Evolutionary conservation across 2,888 invertebrate genomes (phyloP), one percentile per base, ranked within the genome.

Genomic region (Subacronicta megacephala): DNA sequence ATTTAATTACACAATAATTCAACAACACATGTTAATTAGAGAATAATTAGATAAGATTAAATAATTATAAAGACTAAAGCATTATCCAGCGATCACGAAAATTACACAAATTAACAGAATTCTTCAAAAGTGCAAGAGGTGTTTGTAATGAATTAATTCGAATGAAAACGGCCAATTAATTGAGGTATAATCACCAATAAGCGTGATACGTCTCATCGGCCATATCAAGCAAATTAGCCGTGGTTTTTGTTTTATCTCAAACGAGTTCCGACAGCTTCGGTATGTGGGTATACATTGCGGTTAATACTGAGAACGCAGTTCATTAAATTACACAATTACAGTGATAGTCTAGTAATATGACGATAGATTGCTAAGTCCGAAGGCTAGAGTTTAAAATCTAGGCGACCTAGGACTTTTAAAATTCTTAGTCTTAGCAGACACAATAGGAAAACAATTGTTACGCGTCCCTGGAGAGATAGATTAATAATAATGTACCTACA

Each of bases 1-100:
- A 75, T 87, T 90, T 89, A 90, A 91, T 91, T 89, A 91, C 83
- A 82, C 78, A 77, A 73, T 78, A 86, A 88, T 86, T 84, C 82
- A 86, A 85, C 87, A 87, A 87, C 85, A 81, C 79, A 80, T n/a
- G n/a, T 80, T 80, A 75, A 80, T 82, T 80, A 82, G 75, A 80
- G 60, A 73, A 82, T 83, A 83, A 83, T 79, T 72, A 72, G 61
- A 42, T 40, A 37, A 43, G n/a, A 12, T n/a, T n/a, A n/a, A n/a
- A n/a, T n/a, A n/a, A n/a, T n/a, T n/a, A n/a, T n/a, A n/a, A n/a
- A n/a, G n/a, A n/a, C n/a, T n/a, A n/a, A n/a, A n/a, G n/a, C n/a
- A n/a, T 70, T 75, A 69, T 77, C 69, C 51, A 46, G 53, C 16
- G 26, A 80, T 75, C 72, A 64, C 45, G 62, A 69, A 15, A 72